These are phyloP conservation scores for Chrosomus eos DNA, from an alignment of 2,797 vertebrate species.

Conservation along the genomic window DNA sequence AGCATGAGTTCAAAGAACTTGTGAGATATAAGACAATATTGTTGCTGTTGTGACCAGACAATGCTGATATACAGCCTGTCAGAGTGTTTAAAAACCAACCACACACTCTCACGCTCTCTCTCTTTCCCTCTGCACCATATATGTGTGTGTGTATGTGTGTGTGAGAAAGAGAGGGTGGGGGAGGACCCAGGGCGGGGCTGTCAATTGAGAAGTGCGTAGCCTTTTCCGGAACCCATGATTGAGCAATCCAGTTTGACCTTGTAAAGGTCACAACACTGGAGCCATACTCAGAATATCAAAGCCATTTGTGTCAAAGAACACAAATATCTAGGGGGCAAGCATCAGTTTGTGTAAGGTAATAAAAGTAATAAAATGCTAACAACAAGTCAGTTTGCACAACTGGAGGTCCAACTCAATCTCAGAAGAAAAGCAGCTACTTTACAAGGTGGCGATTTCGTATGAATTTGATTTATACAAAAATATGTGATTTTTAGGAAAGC, in stretches of 20 bases:
- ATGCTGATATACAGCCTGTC: slow-evolving; percentile 23
- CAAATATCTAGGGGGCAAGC: background rate
- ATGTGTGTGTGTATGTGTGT: background rate
- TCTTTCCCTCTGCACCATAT: background rate
- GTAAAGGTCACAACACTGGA: slow-evolving; percentile 40
- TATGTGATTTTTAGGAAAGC: background rate
- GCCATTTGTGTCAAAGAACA: slow-evolving; percentile 13
- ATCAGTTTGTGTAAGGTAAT: background rate
- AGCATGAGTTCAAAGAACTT: slow-evolving; percentile 3
- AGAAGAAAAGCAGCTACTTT: background rate
- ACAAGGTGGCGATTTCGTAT: background rate
- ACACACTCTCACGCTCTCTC: slow-evolving; percentile 15
- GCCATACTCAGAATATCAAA: slow-evolving; percentile 21
- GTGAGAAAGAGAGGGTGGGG: background rate
- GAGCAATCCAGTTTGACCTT: slow-evolving; percentile 48
- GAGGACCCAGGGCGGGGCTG: slow-evolving; percentile 6
- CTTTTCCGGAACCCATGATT: slow-evolving; percentile 37
- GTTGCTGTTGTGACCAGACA: background rate
- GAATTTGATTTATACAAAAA: slow-evolving; percentile 2
- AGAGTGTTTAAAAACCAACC: slow-evolving; percentile 10
- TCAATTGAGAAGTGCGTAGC: slow-evolving; percentile 23
- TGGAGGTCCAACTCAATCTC: background rate
- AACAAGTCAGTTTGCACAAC: background rate
- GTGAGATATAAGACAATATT: background rate
- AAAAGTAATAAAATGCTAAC: slow-evolving; percentile 19